Percentiles rank a stretch among this genome's conserved stretches.
phyloP scores from a whole-genome alignment of 2,888 invertebrate genomes.

The Drosophila mettleri region DNA sequence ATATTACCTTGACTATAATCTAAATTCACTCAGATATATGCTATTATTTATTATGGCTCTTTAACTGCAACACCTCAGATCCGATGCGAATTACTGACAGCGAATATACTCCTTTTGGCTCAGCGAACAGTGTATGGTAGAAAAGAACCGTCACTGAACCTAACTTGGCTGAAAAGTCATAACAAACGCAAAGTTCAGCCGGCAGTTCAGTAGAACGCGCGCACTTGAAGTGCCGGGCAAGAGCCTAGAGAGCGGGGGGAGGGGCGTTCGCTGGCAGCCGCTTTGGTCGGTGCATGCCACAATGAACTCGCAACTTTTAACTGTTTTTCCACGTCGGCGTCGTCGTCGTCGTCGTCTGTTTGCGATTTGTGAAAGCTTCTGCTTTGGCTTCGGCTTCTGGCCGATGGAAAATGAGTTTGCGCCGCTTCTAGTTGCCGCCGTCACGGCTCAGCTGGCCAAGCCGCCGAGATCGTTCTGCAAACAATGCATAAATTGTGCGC shows the following conservation, averaged over 20 bases:
- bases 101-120: background rate
- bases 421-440: conserved; percentile 52
- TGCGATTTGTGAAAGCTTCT: conserved; percentile 80
- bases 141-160: conserved; percentile 4
- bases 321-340: conserved; percentile 60
- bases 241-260: conserved; percentile 15
- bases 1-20: too few species aligned
- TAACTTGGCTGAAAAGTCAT: conserved; percentile 55
- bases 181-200: conserved; percentile 72
- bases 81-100: background rate
- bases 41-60: too few species aligned
- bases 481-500: conserved; percentile 76
- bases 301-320: conserved; percentile 80
- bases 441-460: conserved; percentile 58
- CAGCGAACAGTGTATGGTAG: background rate
- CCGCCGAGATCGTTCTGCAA: conserved; percentile 51
- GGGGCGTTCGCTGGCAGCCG: conserved; percentile 26
- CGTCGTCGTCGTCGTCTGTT: conserved; percentile 48
- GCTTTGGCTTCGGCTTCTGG: conserved; percentile 27
- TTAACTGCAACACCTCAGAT: too few species aligned
- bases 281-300: conserved; percentile 68
- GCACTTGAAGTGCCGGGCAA: conserved; percentile 9
- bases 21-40: too few species aligned
- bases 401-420: conserved; percentile 63
- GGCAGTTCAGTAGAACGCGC: conserved; percentile 57